A percentile compares a stretch with the other conserved stretches of the same genome.
These are phyloP conservation scores for Apodemia hepburni DNA, from an alignment of 2,888 invertebrate species.

Conservation along the genomic window DNA sequence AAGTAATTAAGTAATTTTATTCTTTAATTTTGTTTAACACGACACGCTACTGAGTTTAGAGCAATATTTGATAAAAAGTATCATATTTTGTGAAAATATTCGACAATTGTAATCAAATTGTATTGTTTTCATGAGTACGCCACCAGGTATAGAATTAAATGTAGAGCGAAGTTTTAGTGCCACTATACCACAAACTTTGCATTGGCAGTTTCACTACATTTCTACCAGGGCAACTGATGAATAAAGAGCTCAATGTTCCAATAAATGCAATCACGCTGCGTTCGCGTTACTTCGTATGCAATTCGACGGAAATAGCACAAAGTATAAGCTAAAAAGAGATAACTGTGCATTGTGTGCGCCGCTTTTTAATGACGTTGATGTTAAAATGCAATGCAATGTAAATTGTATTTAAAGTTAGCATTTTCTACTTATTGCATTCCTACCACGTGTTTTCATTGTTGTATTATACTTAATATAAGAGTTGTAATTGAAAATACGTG, in stretches of 20 bases:
- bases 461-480: slow-evolving; percentile 21
- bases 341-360: slow-evolving; percentile 45
- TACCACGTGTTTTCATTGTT: slow-evolving; percentile 36
- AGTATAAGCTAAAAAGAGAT: slow-evolving; percentile 54
- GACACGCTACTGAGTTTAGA: no score
- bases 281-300: slow-evolving; percentile 56
- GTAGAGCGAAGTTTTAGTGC: no score
- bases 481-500: background rate
- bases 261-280: slow-evolving; percentile 50
- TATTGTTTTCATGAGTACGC: no score
- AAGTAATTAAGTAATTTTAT: no score
- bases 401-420: slow-evolving; percentile 39
- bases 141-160: no score
- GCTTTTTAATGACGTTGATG: slow-evolving; percentile 42
- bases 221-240: slow-evolving; percentile 57
- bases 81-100: no score
- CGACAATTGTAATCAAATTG: no score
- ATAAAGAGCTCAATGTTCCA: slow-evolving; percentile 48
- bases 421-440: slow-evolving; percentile 42
- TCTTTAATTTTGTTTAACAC: no score
- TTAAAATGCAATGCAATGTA: slow-evolving; percentile 32
- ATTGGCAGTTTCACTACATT: slow-evolving; percentile 50
- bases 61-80: no score
- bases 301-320: slow-evolving; percentile 40
- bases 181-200: background rate